Base-by-base conservation (phyloP, 2,888 invertebrate species). In the Baccha elongata region DNA sequence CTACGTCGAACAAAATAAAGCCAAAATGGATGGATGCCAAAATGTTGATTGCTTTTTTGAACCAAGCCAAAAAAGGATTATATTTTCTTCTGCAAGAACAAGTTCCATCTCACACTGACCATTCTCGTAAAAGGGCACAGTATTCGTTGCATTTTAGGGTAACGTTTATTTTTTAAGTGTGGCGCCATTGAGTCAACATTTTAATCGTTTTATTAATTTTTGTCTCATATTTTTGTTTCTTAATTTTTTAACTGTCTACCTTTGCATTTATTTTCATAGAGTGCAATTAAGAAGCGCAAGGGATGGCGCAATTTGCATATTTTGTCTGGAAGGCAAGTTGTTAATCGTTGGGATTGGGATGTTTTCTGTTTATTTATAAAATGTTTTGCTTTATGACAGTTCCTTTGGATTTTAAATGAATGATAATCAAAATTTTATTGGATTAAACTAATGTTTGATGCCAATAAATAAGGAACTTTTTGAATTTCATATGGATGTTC, bases 11-110 rank as follows among this genome's bases (percentile, higher is more conserved):
- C 29, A 32, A 13, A n/a, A 40, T 15, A 46, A 26, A 40, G 32
- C 46, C 4, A 44, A 76, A 62, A 62, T 81, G 81, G 71, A 71
- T 60, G 48, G 60, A 46, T 75, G 81, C 81, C 81, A 81, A 81
- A 80, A 74, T 74, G 74, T 65, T 69, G 80, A 80, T 69, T 74
- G 58, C 71, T 67, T 71, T 71, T 71, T 69, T 46, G 69, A 58
- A 37, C 58, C 53, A 10, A 71, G 75, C 75, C 71, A 75, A 81
- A 69, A n/a, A 75, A 71, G 0, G 32, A 23, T 11, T 15, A 35
- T 3, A 21, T 37, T 55, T 3, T 17, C 13, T 37, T 15, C 15
- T 15, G 13, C 13, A 40, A 10, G 5, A 10, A 6, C n/a, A n/a
- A n/a, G n/a, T n/a, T n/a, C n/a, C n/a, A n/a, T 13, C n/a, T 1